A percentile compares a stretch with the other conserved stretches of the same genome.
These are phyloP conservation scores for Nymphicus hollandicus DNA, from an alignment of 2,113 vertebrate species.

Conservation along the genomic window DNA sequence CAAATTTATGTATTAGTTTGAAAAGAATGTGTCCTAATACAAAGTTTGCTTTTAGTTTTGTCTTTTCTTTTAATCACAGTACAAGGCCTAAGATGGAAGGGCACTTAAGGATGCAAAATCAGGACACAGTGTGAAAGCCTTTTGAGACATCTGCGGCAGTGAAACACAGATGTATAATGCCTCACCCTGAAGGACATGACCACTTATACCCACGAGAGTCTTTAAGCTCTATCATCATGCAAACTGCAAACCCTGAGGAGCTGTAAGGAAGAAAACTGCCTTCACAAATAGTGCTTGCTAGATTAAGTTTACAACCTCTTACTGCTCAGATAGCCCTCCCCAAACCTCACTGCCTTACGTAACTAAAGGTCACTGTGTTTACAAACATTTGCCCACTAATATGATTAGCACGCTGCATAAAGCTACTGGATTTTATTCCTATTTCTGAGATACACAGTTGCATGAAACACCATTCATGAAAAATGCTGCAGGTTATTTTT, in stretches of 20 bases:
- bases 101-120: not conserved
- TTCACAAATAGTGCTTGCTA: not conserved
- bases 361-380: not conserved
- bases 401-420: not conserved
- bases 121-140: not conserved
- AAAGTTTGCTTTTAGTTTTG: not conserved
- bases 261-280: not conserved
- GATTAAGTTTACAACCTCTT: not conserved
- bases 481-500: conserved; percentile 1
- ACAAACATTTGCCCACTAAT: not conserved
- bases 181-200: not conserved
- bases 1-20: not conserved
- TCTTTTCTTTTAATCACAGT: not conserved
- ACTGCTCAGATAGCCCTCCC: not conserved
- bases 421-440: not conserved
- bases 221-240: fast-evolving
- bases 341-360: fast-evolving
- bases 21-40: not conserved
- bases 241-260: not conserved
- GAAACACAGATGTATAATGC: not conserved
- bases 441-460: not conserved
- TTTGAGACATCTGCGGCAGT: not conserved
- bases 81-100: not conserved
- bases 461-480: not conserved
- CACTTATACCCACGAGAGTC: not conserved